These are phyloP conservation scores for Atractosteus spatula DNA, from an alignment of 2,113 vertebrate genomes.

Conservation along the genomic window DNA sequence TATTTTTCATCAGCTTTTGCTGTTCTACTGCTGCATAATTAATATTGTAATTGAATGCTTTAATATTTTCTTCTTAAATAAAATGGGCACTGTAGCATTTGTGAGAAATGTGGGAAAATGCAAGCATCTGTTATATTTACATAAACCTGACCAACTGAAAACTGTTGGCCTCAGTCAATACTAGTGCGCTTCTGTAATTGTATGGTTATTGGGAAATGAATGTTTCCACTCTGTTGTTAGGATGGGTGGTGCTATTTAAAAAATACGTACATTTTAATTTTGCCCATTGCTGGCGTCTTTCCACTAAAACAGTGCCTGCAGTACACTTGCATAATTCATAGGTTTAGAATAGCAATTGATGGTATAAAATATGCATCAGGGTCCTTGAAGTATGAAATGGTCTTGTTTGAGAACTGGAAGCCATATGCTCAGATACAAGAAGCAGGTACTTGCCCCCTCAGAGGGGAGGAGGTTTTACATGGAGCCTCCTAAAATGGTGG, in stretches of 20 bases:
- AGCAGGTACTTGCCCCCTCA: background rate
- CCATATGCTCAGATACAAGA: conserved; percentile 10
- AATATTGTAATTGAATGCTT: no score
- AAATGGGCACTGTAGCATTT: no score
- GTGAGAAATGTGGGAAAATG: no score
- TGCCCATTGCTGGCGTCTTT: conserved; percentile 33
- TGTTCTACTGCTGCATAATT: no score
- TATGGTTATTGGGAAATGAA: no score
- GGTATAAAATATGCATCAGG: conserved; percentile 14
- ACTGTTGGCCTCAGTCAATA: no score
- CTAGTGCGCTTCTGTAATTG: no score
- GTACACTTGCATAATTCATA: conserved; percentile 32
- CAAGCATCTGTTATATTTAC: no score
- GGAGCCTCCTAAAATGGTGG: background rate
- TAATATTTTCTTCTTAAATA: no score
- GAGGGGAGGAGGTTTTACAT: background rate
- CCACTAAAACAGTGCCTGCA: conserved; percentile 46
- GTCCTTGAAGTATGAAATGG: background rate
- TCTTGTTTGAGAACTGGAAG: conserved; percentile 1
- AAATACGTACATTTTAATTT: conserved; percentile 47
- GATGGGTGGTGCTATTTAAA: conserved; percentile 58
- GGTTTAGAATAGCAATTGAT: background rate
- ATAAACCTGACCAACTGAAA: no score
- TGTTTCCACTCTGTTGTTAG: conserved; percentile 51
- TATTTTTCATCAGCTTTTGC: no score